Base-by-base conservation (phyloP, 2,113 vertebrate species). In the Heterotilapia buettikoferi region DNA sequence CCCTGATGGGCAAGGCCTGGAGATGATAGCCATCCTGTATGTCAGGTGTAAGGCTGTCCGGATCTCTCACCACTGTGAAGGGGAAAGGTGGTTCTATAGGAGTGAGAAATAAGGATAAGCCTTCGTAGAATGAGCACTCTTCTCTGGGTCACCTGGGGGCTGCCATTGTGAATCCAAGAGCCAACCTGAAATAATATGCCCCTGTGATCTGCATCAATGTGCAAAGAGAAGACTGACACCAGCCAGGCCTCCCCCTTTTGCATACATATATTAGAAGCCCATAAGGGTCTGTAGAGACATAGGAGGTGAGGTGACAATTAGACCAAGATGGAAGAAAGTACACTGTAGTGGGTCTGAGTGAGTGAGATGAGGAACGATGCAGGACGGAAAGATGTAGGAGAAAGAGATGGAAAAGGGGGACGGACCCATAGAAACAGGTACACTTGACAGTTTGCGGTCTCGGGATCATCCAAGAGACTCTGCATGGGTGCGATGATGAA, bases 381-480 rank as follows among this genome's bases (percentile, higher is more conserved):
- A 80, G 83, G 59, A 71, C 16, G 85, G 85, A 87, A 80, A 81
- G 90, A 93, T 47, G 88, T 90, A 85, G 87, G 84, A 38, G 57
- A 93, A 91, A 85, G 88, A 93, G 90, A 89, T 82, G 83, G 92
- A 84, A 88, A 68, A 88, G 29, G 90, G 81, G 88, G 90, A 73
- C 16, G 19, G 86, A 83, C 86, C 91, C 83, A 93, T 88, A 92
- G 90, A 95, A 95, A 93, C 93, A 96, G 95, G 94, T 95, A 93
- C 82, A 92, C 92, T 95, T 96, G 95, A 95, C 91, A 95, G 93
- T 96, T 95, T 93, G 90, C 85, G 56, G 93, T 92, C 92, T 84
- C 31, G 76, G 94, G 94, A 95, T 96, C 94, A 95, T 94, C 92
- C 84, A 76, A 93, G 88, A 93, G 92, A 92, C 90, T 86, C 90